Percentiles rank a stretch among this genome's conserved stretches.
Evolutionary conservation across 2,888 invertebrate species (phyloP).

Genomic region (Dione vanillae): DNA sequence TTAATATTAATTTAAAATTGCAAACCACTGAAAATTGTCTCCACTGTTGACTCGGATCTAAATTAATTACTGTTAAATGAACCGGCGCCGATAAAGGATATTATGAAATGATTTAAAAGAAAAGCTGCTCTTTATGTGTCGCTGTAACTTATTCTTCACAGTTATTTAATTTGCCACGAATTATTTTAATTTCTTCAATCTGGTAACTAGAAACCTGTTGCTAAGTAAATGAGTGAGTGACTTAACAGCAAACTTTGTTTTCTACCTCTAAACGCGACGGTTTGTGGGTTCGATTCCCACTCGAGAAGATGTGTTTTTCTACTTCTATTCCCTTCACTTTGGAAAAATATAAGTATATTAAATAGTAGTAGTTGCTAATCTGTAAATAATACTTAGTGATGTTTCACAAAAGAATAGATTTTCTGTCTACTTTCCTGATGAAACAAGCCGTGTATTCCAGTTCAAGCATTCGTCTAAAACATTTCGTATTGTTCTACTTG

Average conservation of each 20-base stretch:
- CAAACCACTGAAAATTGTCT: not conserved
- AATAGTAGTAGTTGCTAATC: not conserved
- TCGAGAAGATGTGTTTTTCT: too few relatives aligned
- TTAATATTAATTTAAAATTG: slow-evolving; percentile 13
- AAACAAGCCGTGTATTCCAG: too few relatives aligned
- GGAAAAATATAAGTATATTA: too few relatives aligned
- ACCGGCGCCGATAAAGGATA: slow-evolving; percentile 18
- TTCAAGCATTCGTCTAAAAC: too few relatives aligned
- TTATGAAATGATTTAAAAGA: slow-evolving; percentile 20
- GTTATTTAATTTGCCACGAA: not conserved
- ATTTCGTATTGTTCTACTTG: slow-evolving; percentile 13
- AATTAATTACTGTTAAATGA: slow-evolving; percentile 25
- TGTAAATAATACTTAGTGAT: not conserved
- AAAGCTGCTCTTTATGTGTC: slow-evolving; percentile 17
- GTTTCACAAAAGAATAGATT: not conserved
- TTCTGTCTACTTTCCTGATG: too few relatives aligned
- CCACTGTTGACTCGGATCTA: slow-evolving; percentile 2
- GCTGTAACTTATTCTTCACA: slow-evolving; percentile 2
- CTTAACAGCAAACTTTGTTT: too few relatives aligned
- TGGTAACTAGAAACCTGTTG: too few relatives aligned
- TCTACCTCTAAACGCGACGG: too few relatives aligned
- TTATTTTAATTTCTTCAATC: too few relatives aligned
- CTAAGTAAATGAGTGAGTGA: too few relatives aligned
- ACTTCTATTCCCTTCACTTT: too few relatives aligned
- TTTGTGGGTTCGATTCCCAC: too few relatives aligned